Evolutionary conservation across 2,797 vertebrate species (phyloP).

Genomic region (Loriculus beryllinus): DNA sequence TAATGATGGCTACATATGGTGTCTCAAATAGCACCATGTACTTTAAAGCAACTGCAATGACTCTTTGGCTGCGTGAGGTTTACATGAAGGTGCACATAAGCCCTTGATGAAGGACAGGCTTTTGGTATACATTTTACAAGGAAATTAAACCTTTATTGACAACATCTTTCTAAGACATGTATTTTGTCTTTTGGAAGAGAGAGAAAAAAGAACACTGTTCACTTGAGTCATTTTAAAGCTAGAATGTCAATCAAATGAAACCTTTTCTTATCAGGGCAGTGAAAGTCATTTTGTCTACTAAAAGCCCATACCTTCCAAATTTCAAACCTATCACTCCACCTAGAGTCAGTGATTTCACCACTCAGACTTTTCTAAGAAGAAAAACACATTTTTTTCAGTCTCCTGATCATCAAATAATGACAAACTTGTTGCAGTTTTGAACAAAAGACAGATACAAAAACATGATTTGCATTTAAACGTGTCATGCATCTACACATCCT

Average conservation of each 20-base stretch:
- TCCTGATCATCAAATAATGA: background rate
- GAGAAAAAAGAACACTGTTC: background rate
- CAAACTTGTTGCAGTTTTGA: background rate
- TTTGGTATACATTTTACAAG: background rate
- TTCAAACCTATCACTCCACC: background rate
- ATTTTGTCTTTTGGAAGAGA: background rate
- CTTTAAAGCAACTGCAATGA: background rate
- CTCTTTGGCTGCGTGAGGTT: background rate
- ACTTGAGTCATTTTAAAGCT: background rate
- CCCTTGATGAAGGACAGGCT: background rate
- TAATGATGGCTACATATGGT: background rate
- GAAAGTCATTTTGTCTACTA: background rate
- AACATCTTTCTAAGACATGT: background rate
- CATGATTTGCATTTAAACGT: background rate
- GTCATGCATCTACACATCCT: background rate
- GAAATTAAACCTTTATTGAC: background rate
- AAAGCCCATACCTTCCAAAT: background rate
- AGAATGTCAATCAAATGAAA: background rate
- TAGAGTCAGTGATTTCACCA: background rate
- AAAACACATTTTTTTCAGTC: background rate
- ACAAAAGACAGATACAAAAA: background rate
- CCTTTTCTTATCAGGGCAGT: background rate
- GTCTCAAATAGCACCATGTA: background rate
- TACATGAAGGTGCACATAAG: background rate
- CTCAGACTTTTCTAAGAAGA: background rate